Evolutionary conservation across 2,113 vertebrate genomes (phyloP), one percentile per base, ranked within the genome.

Genomic region (Zingel zingel): DNA sequence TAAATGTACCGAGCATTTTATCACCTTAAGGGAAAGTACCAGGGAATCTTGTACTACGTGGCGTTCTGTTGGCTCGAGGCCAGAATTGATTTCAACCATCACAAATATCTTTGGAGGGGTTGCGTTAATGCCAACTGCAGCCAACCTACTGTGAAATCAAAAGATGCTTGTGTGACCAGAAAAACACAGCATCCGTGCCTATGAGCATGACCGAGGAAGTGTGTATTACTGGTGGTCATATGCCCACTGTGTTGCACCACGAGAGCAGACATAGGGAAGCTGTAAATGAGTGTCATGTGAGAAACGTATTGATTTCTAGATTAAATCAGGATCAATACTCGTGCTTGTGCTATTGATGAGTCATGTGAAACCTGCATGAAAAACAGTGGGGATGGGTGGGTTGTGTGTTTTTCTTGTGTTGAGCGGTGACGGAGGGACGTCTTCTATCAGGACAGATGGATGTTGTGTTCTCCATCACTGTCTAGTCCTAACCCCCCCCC

Each of bases 311-410:
- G 86, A 88, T 83, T 79, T 61, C 13, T 18, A 59, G 67, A 79
- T 90, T 69, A 51, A 85, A 63, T n/a, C 51, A 1, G 48, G 68
- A 84, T 88, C 86, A 72, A 91, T 93, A 67, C 36, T 74, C 43
- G 9, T 33, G 75, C 76, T 72, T 73, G 11, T 61, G 30, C 36
- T 62, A 54, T 80, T 74, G 65, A 84, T 0, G 75, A 90, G 70
- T 77, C 86, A 74, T 15, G 19, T 25, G 48, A 77, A 72, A 36
- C 36, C 48, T 39, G 56, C 48, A 66, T 70, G 63, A 56, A 43
- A 83, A 74, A 58, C 53, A 53, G 13, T 27, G 57, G 39, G 47
- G 16, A 53, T 21, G 73, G 64, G 47, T 3, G 62, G 47, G 30
- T 15, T 2, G 0, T 3, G 0, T 65, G 67, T 64, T 79, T 82